Conservation (phyloP, 53 echinoderm and acorn worm genomes). For the Echinarachnius parma region DNA sequence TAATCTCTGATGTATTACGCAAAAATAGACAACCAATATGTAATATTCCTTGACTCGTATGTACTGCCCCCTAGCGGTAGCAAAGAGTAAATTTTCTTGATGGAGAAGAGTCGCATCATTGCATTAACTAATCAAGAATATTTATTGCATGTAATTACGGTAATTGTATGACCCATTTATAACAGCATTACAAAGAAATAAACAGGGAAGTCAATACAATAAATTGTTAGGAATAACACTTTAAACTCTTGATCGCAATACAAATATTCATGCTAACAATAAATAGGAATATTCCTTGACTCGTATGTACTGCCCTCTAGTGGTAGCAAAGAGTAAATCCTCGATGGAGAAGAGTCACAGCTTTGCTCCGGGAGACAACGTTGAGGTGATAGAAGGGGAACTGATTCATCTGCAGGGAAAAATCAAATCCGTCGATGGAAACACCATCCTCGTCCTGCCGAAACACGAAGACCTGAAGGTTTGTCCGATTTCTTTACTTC, state of each 20-base stretch:
- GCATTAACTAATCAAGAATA: too few relatives aligned
- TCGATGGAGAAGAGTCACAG: slow-evolving; percentile 68
- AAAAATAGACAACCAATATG: too few relatives aligned
- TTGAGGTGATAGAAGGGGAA: slow-evolving; percentile 94
- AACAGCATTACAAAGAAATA: too few relatives aligned
- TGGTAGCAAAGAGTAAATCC: slow-evolving; percentile 66
- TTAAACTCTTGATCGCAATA: too few relatives aligned
- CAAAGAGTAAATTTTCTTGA: background rate
- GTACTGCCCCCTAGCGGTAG: background rate
- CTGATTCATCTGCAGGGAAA: slow-evolving; percentile 93
- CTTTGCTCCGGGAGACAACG: slow-evolving; percentile 95
- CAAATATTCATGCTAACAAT: too few relatives aligned
- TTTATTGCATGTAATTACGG: too few relatives aligned
- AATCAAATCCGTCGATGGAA: slow-evolving; percentile 88
- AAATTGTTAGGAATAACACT: too few relatives aligned
- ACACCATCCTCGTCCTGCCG: slow-evolving; percentile 84
- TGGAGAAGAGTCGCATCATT: background rate
- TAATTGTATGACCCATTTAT: too few relatives aligned
- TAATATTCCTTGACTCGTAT: too few relatives aligned
- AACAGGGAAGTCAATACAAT: too few relatives aligned
- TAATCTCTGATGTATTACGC: too few relatives aligned
- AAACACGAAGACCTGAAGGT: slow-evolving; percentile 98
- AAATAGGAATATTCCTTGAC: slow-evolving; percentile 14
- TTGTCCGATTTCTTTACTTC: background rate
- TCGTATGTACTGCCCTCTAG: background rate